Evolutionary conservation across 2,113 vertebrate genomes (phyloP).

Genomic region (Sinosuthora webbiana): DNA sequence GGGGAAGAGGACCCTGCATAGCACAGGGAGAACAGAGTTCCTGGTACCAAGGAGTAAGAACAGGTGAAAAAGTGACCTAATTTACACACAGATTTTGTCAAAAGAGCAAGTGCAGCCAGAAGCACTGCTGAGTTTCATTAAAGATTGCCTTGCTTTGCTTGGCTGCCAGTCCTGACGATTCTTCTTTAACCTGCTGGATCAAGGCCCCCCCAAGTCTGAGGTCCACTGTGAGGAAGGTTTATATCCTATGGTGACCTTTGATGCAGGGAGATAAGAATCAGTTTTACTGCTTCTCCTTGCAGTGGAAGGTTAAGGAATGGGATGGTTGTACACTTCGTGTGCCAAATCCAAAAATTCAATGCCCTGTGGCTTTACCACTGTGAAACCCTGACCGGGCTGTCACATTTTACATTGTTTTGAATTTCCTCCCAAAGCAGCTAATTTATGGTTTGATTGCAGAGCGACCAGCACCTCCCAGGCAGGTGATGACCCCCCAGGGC

Average conservation of each 20-base stretch:
- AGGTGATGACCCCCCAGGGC: slow-evolving; percentile 81
- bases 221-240: neutral
- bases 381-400: neutral
- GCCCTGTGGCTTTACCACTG: neutral
- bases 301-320: neutral
- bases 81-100: neutral
- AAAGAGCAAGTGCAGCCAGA: neutral
- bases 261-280: neutral
- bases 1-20: neutral
- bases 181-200: neutral
- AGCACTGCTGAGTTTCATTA: neutral
- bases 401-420: neutral
- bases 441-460: slow-evolving; percentile 72
- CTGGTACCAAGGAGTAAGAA: neutral
- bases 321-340: neutral
- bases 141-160: neutral
- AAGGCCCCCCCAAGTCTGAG: neutral
- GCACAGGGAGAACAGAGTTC: neutral
- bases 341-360: neutral
- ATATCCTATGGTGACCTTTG: neutral
- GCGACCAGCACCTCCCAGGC: slow-evolving; percentile 86
- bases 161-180: neutral
- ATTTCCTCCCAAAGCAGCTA: neutral
- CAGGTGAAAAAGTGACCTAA: neutral
- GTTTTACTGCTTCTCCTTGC: neutral